Evolutionary conservation across 2,797 vertebrate species (phyloP), one percentile per base, ranked within the genome.

Genomic region (Notolepis coatsorum): DNA sequence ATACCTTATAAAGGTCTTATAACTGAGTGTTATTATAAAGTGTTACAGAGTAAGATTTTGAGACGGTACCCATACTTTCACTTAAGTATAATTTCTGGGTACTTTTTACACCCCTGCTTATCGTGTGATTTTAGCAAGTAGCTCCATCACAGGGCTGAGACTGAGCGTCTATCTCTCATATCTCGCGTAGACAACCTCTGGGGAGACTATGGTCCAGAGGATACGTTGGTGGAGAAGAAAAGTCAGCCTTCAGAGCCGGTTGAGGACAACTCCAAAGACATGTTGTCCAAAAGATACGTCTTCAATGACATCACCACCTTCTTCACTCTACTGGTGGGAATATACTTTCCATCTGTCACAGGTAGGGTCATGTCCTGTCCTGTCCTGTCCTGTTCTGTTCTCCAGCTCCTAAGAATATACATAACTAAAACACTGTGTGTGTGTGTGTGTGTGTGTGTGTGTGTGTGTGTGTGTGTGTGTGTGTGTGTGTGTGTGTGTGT

Each of bases 341-440:
- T 99, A 78, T 99, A 96, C 88, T 98, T 99, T 73, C 97, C 97
- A 2, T 98, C 97, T 0, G 97, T 99, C 66, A 99, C 97, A 60
- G 97, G 97, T 98, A 84, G 63, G 53, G 60, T 20, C 3, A 17
- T 8, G 21, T 20, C 24, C 23, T 21, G 4, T 31, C 8, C 28
- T 31, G 4, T 31, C 8, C 28, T 31, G 4, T 31, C 8, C 28
- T 31, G 4, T 31, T 9, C 28, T 38, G 3, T 9, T 35, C 41
- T 24, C 3, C 6, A n/a, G n/a, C n/a, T n/a, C n/a, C n/a, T n/a
- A n/a, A n/a, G n/a, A n/a, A n/a, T n/a, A n/a, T n/a, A n/a, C n/a
- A n/a, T n/a, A n/a, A n/a, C n/a, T n/a, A n/a, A n/a, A n/a, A n/a
- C n/a, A n/a, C n/a, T n/a, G n/a, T n/a, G n/a, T n/a, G 31, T 31